Base-by-base conservation (phyloP, 2,888 invertebrate species). In the Tetanocera ferruginea region DNA sequence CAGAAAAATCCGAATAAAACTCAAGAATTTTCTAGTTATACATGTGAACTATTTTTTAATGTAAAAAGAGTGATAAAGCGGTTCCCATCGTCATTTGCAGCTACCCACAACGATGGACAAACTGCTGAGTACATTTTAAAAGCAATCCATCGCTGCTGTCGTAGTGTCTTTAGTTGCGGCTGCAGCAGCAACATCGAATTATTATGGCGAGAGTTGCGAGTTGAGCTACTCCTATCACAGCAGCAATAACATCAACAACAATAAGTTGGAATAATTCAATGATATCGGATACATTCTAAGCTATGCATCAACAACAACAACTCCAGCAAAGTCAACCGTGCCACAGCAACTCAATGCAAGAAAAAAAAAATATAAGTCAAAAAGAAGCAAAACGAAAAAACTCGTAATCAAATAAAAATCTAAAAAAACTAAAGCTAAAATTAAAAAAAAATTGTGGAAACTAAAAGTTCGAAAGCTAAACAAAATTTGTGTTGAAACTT, bases 251-350 rank as follows among this genome's bases (percentile, higher is more conserved):
- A 70, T 86, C 90, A 6, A 89, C 92, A 8, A 90, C 92, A 25
- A 89, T 94, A 80, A 93, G 93, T 84, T 96, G 95, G 95, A 95
- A 95, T 89, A 94, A 94, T 84, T 88, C 88, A 76, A 88, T 88
- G 88, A 84, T 89, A 78, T 87, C 89, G 28, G 89, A 88, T 80
- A 85, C 88, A 62, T 88, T 88, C 82, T 83, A 89, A 79, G 85
- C 88, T 72, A 89, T 88, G 89, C 88, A 89, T 78, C 88, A 88
- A 80, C 89, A 88, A 76, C 87, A 85, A 66, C 83, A 86, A 64
- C 86, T 86, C 43, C 86, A 87, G 76, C 87, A 86, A 28, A 86
- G 86, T 69, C 88, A 87, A 43, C 84, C n/a, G n/a, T 85, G 77
- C 89, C 91, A 60, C 92, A 92, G 83, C 88, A 88, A 67, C 84